Evolutionary conservation across 1,140 invertebrate genomes (phyloP).

Genomic region (Aphelinus certus): DNA sequence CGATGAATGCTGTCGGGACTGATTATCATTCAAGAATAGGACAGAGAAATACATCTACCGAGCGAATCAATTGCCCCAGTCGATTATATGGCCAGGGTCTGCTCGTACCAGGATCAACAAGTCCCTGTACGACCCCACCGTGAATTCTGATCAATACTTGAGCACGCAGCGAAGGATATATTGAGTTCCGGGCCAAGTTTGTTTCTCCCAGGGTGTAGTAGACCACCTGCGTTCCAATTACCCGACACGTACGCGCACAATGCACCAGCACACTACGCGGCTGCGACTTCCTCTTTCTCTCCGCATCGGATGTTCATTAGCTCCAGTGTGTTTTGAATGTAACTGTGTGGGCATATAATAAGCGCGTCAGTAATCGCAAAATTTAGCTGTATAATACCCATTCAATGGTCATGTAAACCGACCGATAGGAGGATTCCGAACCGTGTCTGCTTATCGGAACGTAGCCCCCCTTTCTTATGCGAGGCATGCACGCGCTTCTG

Average conservation of each 20-base stretch:
- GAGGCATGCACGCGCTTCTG: too few relatives aligned
- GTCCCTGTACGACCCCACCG: too few relatives aligned
- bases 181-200: not conserved
- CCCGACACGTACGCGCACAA: not conserved
- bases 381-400: conserved; percentile 19
- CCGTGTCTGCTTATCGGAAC: too few relatives aligned
- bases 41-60: too few relatives aligned
- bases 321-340: not conserved
- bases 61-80: too few relatives aligned
- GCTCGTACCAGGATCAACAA: too few relatives aligned
- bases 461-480: too few relatives aligned
- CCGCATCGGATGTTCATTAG: conserved; percentile 30
- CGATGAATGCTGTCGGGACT: too few relatives aligned
- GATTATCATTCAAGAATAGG: too few relatives aligned
- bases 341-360: conserved; percentile 29
- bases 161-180: not conserved
- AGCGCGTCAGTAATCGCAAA: conserved; percentile 33
- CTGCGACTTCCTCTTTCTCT: not conserved
- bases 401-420: conserved; percentile 12
- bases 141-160: too few relatives aligned
- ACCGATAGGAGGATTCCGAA: too few relatives aligned
- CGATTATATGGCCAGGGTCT: too few relatives aligned
- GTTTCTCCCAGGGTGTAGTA: conserved; percentile 5
- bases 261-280: not conserved
- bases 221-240: conserved; percentile 17